phyloP scores from a whole-genome alignment of 1,140 invertebrate genomes.

The Drosophila dunni region DNA sequence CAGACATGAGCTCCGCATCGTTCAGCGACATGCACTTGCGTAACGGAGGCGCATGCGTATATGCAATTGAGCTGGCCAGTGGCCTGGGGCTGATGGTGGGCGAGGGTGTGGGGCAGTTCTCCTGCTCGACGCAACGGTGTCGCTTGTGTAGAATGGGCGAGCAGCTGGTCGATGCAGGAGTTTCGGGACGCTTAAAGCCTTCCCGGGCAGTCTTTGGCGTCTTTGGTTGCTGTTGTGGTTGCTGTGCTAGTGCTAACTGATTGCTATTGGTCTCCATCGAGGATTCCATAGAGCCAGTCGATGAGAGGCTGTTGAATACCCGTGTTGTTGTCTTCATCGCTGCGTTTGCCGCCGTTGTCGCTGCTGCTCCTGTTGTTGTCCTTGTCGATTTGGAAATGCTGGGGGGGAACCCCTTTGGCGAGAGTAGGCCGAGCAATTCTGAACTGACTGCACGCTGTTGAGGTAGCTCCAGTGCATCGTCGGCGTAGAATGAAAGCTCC shows the following conservation, averaged over 20 bases:
- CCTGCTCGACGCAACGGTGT: constrained; percentile 78
- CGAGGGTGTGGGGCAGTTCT: constrained; percentile 61
- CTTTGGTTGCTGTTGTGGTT: constrained; percentile 59
- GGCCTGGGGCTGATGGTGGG: constrained; percentile 1
- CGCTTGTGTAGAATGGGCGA: constrained; percentile 87
- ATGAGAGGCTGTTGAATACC: constrained; percentile 85
- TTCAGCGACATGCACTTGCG: constrained; percentile 83
- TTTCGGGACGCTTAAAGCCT: constrained; percentile 88
- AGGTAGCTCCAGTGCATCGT: constrained; percentile 65
- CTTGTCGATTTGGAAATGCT: constrained; percentile 69
- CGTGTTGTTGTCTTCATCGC: constrained; percentile 78
- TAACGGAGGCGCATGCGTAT: constrained; percentile 55
- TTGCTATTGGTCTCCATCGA: constrained; percentile 85
- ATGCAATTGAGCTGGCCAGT: constrained; percentile 32
- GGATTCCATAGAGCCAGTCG: constrained; percentile 86
- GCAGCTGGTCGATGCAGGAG: constrained; percentile 84
- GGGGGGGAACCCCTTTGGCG: constrained; percentile 75
- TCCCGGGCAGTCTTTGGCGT: constrained; percentile 68
- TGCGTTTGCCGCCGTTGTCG: constrained; percentile 64
- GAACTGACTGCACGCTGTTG: constrained; percentile 62
- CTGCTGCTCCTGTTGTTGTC: not conserved
- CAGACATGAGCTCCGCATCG: constrained; percentile 82
- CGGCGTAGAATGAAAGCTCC: constrained; percentile 72
- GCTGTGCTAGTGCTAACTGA: constrained; percentile 49
- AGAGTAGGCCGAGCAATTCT: constrained; percentile 72